These are phyloP conservation scores for Cerceris rybyensis DNA, from an alignment of 2,888 invertebrate genomes.

Conservation along the genomic window DNA sequence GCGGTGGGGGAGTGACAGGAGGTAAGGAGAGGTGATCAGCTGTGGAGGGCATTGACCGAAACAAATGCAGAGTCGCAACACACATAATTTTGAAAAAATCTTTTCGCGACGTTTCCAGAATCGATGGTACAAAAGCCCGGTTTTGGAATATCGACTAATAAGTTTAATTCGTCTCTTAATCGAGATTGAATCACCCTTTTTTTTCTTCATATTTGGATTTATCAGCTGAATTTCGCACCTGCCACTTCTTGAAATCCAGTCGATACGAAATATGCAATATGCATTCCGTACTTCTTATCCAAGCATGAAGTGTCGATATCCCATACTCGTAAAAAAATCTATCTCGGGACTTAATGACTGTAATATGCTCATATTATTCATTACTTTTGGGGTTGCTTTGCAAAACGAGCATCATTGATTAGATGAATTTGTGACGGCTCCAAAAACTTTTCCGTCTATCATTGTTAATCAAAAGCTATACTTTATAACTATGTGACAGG, in stretches of 20 bases:
- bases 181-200: neutral
- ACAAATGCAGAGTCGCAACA: too few species aligned
- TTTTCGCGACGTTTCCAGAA: slow-evolving; percentile 15
- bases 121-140: slow-evolving; percentile 11
- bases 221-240: slow-evolving; percentile 2
- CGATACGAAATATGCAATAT: slow-evolving; percentile 2
- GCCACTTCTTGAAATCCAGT: neutral
- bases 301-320: neutral
- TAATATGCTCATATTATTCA: neutral
- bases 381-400: neutral
- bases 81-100: slow-evolving; percentile 7
- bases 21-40: too few species aligned
- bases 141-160: slow-evolving; percentile 14
- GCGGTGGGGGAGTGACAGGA: too few species aligned
- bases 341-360: too few species aligned
- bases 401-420: neutral
- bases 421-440: neutral
- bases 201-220: slow-evolving; percentile 3
- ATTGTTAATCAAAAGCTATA: slow-evolving; percentile 7
- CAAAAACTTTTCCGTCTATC: slow-evolving; percentile 8
- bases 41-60: too few species aligned
- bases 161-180: neutral
- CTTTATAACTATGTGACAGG: too few species aligned
- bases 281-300: neutral
- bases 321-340: slow-evolving; percentile 1